Evolutionary conservation across 2,113 vertebrate species (phyloP).

Genomic region (Acrocephalus arundinaceus): DNA sequence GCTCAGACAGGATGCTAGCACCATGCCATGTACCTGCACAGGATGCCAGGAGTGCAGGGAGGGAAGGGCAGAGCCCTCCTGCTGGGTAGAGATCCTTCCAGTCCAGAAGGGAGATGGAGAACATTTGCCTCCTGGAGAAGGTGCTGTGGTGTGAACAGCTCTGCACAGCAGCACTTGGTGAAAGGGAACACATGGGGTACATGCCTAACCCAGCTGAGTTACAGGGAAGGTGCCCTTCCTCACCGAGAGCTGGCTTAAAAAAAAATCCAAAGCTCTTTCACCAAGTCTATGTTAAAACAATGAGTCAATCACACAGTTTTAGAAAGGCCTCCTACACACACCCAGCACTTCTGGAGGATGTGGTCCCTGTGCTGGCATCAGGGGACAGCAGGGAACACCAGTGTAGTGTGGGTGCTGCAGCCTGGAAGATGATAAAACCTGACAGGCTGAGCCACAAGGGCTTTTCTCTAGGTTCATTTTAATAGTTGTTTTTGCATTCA

Average conservation of each 20-base stretch:
- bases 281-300: neutral
- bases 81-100: neutral
- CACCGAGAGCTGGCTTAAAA: neutral
- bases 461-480: neutral
- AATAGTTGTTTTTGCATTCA: neutral
- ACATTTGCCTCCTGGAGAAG: neutral
- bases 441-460: neutral
- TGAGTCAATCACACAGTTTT: neutral
- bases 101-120: neutral
- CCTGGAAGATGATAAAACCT: neutral
- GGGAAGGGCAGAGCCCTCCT: neutral
- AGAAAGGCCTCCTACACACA: neutral
- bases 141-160: neutral
- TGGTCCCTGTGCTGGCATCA: neutral
- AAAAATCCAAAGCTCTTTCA: neutral
- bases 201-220: neutral
- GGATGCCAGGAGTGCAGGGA: neutral
- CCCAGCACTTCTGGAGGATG: neutral
- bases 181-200: accelerated
- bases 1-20: neutral
- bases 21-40: accelerated
- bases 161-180: neutral
- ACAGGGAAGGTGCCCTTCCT: neutral
- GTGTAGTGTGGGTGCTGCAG: accelerated
- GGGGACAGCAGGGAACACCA: neutral